Conservation (phyloP, 2,113 vertebrate genomes). For the Aegithalos caudatus region DNA sequence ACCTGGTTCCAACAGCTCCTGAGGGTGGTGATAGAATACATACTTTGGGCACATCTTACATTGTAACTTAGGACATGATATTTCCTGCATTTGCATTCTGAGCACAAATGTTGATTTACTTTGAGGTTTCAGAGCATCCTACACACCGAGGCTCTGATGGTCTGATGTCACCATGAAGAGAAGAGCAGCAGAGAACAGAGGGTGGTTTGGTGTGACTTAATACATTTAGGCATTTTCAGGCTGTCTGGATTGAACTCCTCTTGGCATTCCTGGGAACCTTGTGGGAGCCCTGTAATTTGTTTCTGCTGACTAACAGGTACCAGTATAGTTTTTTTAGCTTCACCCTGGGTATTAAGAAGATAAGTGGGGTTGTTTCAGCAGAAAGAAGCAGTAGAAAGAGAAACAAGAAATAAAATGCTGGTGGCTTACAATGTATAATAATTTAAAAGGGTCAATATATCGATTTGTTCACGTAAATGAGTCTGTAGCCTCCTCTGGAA, state of each 20-base stretch:
- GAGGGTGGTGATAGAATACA: too few species aligned
- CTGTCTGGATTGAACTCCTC: neutral
- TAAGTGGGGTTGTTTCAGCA: neutral
- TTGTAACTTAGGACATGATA: too few species aligned
- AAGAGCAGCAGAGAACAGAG: neutral
- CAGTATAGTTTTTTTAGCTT: neutral
- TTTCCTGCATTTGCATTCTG: neutral
- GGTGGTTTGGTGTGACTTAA: neutral
- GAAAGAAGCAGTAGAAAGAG: neutral
- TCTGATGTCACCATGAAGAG: neutral
- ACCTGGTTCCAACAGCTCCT: too few species aligned
- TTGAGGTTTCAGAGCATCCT: neutral
- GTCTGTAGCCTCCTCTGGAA: neutral
- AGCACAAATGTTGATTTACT: neutral
- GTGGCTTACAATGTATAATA: neutral
- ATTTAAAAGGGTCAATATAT: neutral
- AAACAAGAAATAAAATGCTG: neutral
- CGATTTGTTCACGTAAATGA: neutral
- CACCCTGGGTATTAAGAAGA: neutral
- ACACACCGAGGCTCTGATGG: accelerated
- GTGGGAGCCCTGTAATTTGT: neutral
- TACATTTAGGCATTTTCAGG: neutral
- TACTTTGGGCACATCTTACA: too few species aligned
- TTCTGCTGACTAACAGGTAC: neutral
- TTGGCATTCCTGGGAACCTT: neutral